These are phyloP conservation scores for Epicauta chinensis DNA, from an alignment of 1,140 invertebrate species.

Conservation along the genomic window DNA sequence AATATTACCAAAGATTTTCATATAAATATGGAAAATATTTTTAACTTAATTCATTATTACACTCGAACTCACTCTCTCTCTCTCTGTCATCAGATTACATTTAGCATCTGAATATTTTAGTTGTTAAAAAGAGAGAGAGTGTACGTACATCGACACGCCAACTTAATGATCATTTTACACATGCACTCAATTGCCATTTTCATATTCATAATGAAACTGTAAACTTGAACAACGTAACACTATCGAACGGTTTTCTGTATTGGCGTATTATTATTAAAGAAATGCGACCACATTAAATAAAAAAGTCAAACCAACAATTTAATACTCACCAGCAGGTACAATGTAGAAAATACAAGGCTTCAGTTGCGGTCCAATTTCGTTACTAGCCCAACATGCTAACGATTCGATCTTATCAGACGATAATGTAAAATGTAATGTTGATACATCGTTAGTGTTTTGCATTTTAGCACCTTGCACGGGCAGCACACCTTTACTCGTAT, in stretches of 20 bases:
- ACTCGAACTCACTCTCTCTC: too few species aligned
- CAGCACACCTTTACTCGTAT: conserved; percentile 64
- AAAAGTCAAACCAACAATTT: not conserved
- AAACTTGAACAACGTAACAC: too few species aligned
- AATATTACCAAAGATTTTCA: conserved; percentile 11
- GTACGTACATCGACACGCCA: too few species aligned
- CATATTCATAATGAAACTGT: too few species aligned
- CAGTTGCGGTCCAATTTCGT: conserved; percentile 71
- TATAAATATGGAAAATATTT: not conserved
- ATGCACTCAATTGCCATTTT: too few species aligned
- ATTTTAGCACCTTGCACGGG: conserved; percentile 54
- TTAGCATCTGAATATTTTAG: too few species aligned
- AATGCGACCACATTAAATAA: not conserved
- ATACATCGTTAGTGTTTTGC: conserved; percentile 58
- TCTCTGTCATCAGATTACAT: too few species aligned
- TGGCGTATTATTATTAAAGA: too few species aligned
- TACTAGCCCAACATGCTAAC: conserved; percentile 79
- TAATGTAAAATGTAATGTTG: conserved; percentile 60
- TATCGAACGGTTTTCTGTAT: too few species aligned
- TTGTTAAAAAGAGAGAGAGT: too few species aligned
- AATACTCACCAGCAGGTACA: conserved; percentile 67
- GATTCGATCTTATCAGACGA: conserved; percentile 67
- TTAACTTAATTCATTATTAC: not conserved
- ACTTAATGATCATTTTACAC: too few species aligned
- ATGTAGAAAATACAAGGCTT: conserved; percentile 76